phyloP scores from a whole-genome alignment of 2,113 vertebrate species.

The Tapirus terrestris region DNA sequence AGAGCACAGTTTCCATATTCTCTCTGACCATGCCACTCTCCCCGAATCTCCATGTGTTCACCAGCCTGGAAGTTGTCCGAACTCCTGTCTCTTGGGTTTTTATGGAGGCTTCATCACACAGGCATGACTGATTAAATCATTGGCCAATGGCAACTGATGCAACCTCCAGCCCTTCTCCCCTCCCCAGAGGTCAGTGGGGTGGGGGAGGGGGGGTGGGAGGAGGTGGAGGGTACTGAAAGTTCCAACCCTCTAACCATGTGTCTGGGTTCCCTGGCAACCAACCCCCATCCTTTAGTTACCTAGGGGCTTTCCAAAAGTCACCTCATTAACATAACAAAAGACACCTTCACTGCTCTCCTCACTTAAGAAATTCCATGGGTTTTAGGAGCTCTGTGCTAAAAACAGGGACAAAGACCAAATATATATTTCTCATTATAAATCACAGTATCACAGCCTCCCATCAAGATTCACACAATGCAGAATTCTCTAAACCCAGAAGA shows the following conservation, averaged over 20 bases:
- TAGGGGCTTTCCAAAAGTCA: neutral
- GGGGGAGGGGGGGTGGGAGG: too few relatives aligned
- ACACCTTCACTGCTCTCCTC: neutral
- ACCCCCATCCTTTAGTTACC: neutral
- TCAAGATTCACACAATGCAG: neutral
- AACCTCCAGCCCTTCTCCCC: neutral
- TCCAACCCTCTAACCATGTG: neutral
- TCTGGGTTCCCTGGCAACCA: neutral
- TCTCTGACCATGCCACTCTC: neutral
- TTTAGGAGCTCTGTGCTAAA: neutral
- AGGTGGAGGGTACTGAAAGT: neutral
- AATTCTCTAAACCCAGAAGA: neutral
- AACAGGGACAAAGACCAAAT: neutral
- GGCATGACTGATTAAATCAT: neutral
- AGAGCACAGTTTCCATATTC: neutral
- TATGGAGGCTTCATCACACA: neutral
- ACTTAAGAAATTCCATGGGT: neutral
- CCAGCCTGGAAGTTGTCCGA: neutral
- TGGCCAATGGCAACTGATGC: neutral
- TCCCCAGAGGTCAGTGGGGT: neutral
- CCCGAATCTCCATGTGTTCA: neutral
- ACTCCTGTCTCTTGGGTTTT: neutral
- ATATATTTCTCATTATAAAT: neutral
- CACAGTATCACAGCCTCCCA: neutral
- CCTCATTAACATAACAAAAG: conserved; percentile 39